Base-by-base conservation (phyloP, 2,113 vertebrate genomes). In the Trogon melanurus region DNA sequence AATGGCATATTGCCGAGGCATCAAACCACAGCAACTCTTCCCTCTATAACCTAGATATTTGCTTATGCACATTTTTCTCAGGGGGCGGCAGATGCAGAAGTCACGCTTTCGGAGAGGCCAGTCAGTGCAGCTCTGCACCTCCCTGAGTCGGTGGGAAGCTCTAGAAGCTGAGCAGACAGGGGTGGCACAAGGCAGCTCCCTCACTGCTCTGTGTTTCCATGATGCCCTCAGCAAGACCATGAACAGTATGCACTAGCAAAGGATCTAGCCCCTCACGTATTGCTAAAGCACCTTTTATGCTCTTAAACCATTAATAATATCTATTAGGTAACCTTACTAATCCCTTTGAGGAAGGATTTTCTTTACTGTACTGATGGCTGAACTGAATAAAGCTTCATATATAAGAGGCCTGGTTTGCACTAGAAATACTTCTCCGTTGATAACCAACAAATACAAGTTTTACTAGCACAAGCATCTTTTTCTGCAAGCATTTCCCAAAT, bases 251-350 rank as follows among this genome's bases (percentile, higher is more conserved):
- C 48, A 22, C 13, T n/a, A 45, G 21, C 3, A 3, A 47, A 79
- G 36, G 44, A 81, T 82, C 78, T 25, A 74, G 30, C 22, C 47
- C 79, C 47, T 79, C 60, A 79, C 13, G 4, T 75, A 81, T 48
- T 61, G 57, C 79, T 85, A 44, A 85, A 73, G 44, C 48, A 93
- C 69, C 32, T 88, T 86, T 90, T 74, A 67, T 86, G 48, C 86
- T 93, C 76, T 93, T 88, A 88, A 94, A 94, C 81, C 54, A 91
- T 89, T 82, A 94, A 93, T 89, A 89, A 76, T 89, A 93, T 91
- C 79, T 72, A n/a, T 90, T 91, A 92, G 88, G 75, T 91, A 80
- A 94, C 50, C 76, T 65, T 91, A 60, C 66, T 89, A 95, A 87
- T 88, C 72, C 85, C 61, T 92, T 26, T 36, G 85, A 95, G 92